phyloP scores from a whole-genome alignment of 2,888 invertebrate species.

The Fissipunctia ypsillon region DNA sequence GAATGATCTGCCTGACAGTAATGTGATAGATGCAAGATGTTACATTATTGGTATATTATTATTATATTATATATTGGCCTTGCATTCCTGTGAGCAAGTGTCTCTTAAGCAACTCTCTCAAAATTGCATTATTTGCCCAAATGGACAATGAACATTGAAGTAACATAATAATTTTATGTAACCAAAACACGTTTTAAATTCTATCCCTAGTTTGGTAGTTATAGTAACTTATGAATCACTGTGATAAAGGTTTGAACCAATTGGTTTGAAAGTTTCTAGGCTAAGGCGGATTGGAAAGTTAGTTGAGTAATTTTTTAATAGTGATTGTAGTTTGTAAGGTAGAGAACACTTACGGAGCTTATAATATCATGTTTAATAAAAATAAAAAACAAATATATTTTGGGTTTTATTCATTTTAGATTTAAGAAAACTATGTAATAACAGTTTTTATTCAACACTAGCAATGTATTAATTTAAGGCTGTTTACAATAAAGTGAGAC shows the following conservation, averaged over 20 bases:
- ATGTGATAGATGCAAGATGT: not conserved
- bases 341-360: conserved; percentile 72
- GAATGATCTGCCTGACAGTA: conserved; percentile 3
- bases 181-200: not conserved
- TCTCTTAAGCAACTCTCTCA: not conserved
- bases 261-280: conserved; percentile 64
- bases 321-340: conserved; percentile 64
- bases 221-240: conserved; percentile 65
- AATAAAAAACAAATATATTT: conserved; percentile 67
- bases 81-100: not conserved
- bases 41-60: not conserved
- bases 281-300: conserved; percentile 39
- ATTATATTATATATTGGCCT: not conserved
- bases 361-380: conserved; percentile 71
- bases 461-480: conserved; percentile 38
- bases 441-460: conserved; percentile 27
- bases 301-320: conserved; percentile 52
- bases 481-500: conserved; percentile 55
- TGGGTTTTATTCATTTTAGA: conserved; percentile 59
- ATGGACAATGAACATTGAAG: not conserved
- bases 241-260: conserved; percentile 72
- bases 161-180: not conserved
- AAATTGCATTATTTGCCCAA: not conserved
- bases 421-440: conserved; percentile 21
- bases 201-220: conserved; percentile 39